Base-by-base conservation (phyloP, 2,113 vertebrate species). In the Corythaeola cristata region DNA sequence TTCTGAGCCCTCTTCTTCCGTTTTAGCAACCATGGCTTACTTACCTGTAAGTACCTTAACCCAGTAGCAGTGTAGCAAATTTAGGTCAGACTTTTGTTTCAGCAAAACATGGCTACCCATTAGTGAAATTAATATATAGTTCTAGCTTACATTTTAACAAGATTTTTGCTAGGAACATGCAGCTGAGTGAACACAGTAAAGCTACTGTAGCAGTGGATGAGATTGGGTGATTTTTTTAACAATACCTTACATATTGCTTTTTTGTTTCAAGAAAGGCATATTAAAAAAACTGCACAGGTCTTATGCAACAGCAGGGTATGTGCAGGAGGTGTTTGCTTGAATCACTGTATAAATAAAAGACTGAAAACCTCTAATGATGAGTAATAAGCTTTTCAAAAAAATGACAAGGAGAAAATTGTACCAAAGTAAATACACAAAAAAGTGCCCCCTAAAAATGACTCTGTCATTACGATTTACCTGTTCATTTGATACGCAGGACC, bases 391-490 rank as follows among this genome's bases (percentile, higher is more conserved):
- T 97, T 97, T 89, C 52, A 82, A 89, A 95, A 39, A 97, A 73
- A 93, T 91, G 80, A 92, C 95, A 97, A 86, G 87, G 58, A 75
- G 73, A 96, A 95, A 96, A 93, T 83, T 94, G 93, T 96, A 75
- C 80, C 88, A 77, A 98, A 97, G 94, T 97, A 88, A 97, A 98
- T 97, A 96, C 67, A 90, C 64, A 96, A 98, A 97, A 97, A 97
- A 96, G 88, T 97, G 95, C 68, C 95, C 97, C 97, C 96, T 98
- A 96, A 97, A 98, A 98, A 98, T 96, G 95, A 96, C 86, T 86
- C 85, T 96, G 97, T 97, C 97, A 84, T 87, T 95, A 59, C 75
- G 82, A 96, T 97, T 96, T 97, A 97, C 97, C 90, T 97, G 95
- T 97, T 97, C 82, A 92, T 67, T 96, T 95, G 75, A 89, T 87